These are phyloP conservation scores for Trachelipus rathkii DNA, from an alignment of 1,140 invertebrate species.

Conservation along the genomic window DNA sequence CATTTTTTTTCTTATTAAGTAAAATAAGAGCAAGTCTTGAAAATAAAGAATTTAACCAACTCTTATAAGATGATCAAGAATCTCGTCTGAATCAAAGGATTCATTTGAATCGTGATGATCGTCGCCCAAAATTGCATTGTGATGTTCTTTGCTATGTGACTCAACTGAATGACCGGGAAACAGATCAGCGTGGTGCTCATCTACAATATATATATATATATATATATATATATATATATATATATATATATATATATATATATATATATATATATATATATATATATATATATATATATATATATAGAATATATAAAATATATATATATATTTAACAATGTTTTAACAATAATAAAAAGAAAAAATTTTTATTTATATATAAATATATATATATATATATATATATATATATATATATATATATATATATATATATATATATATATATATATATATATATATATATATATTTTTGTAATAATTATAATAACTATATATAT, in stretches of 20 bases:
- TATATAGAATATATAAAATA: neutral
- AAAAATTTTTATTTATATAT: neutral
- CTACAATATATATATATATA: slow-evolving; percentile 18
- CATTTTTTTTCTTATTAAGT: too few species aligned
- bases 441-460: slow-evolving; percentile 25
- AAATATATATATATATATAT: neutral
- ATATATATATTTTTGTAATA: neutral
- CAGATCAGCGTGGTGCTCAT: neutral
- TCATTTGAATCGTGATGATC: too few species aligned
- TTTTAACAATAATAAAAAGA: too few species aligned
- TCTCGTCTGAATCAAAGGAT: neutral
- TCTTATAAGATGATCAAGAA: neutral
- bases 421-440: slow-evolving; percentile 9
- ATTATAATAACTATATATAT: too few species aligned
- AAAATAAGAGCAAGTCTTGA: neutral
- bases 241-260: slow-evolving; percentile 23
- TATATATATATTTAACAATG: too few species aligned
- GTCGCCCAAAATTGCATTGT: too few species aligned
- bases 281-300: slow-evolving; percentile 18
- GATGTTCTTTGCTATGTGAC: too few species aligned
- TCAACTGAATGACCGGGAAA: neutral
- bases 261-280: slow-evolving; percentile 18
- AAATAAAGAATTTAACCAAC: neutral
- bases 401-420: too few species aligned
- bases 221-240: slow-evolving; percentile 26